Evolutionary conservation across 2,888 invertebrate genomes (phyloP), one percentile per base, ranked within the genome.

Genomic region (Aradus depressus): DNA sequence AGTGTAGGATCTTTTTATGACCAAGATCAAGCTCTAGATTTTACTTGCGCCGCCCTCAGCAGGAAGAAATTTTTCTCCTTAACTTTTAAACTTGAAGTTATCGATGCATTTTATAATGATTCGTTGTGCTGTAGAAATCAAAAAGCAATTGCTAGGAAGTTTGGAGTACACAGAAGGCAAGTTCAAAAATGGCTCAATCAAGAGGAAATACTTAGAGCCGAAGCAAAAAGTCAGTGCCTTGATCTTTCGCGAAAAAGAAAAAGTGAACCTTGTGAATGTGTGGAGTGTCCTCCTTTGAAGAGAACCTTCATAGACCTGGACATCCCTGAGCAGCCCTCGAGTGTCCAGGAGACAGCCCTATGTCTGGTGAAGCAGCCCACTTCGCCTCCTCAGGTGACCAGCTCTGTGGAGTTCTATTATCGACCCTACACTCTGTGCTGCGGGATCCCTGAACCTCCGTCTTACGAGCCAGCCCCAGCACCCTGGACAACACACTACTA

Each of bases 111-210:
- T 58, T 67, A 70, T 51, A 59, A 64, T 3, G 71, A 72, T 55
- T 60, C 62, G 10, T 64, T 62, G 2, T 70, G 72, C 16, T 66
- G 66, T 12, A 69, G 70, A 1, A 73, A 72, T 58, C 73, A 72
- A 53, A 62, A 72, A 38, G 72, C 72, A 28, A 72, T 72, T 2
- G 72, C 72, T 3, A 65, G 71, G 41, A 71, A 71, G 60, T 72
- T 70, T 57, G 68, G 68, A 50, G 71, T 72, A 48, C 72, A 72
- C 60, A 66, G 72, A 5, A 66, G 72, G 12, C 72, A 73, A 61
- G 71, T 73, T 25, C 72, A 72, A 55, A 72, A 72, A 59, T 72
- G 73, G 72, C 60, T 72, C 2, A 66, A 68, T 10, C 70, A 71
- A 55, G 71, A 71, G 55, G 58, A 60, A 8, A 65, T 68, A 6